These are phyloP conservation scores for Callopanchax toddi DNA, from an alignment of 2,113 vertebrate species.

Conservation along the genomic window DNA sequence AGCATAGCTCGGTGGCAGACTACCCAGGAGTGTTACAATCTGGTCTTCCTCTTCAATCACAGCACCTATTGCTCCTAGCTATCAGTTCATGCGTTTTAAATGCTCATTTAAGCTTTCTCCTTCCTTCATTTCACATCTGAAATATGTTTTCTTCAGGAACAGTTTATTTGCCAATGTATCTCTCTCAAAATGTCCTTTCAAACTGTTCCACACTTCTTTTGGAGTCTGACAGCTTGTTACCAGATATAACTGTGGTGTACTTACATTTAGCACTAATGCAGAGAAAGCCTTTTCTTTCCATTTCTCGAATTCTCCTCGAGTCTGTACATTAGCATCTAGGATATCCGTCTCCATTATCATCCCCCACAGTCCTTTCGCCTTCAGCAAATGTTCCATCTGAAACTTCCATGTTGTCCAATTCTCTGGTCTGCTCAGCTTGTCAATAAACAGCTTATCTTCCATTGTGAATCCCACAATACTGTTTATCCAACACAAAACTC, in stretches of 20 bases:
- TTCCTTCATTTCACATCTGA: constrained; percentile 12
- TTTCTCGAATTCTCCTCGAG: neutral
- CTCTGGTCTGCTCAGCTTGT: neutral
- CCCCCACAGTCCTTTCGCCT: neutral
- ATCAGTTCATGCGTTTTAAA: constrained; percentile 3
- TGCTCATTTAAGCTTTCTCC: neutral
- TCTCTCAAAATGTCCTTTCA: constrained; percentile 4
- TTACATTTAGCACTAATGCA: neutral
- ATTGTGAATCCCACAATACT: neutral
- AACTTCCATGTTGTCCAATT: neutral
- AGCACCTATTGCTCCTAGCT: neutral
- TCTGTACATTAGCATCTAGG: neutral
- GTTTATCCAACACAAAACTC: neutral
- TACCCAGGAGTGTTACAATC: constrained; percentile 1
- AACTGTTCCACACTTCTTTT: neutral
- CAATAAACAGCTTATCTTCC: neutral
- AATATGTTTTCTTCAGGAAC: neutral
- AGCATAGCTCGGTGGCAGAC: constrained; percentile 13
- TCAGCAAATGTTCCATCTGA: neutral
- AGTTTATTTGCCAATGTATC: constrained; percentile 1
- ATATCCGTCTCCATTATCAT: neutral
- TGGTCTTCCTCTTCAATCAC: neutral
- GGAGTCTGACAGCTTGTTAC: neutral
- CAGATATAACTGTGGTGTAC: neutral
- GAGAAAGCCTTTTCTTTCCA: neutral